These are phyloP conservation scores for Maniola hyperantus DNA, from an alignment of 2,888 invertebrate genomes.

Conservation along the genomic window DNA sequence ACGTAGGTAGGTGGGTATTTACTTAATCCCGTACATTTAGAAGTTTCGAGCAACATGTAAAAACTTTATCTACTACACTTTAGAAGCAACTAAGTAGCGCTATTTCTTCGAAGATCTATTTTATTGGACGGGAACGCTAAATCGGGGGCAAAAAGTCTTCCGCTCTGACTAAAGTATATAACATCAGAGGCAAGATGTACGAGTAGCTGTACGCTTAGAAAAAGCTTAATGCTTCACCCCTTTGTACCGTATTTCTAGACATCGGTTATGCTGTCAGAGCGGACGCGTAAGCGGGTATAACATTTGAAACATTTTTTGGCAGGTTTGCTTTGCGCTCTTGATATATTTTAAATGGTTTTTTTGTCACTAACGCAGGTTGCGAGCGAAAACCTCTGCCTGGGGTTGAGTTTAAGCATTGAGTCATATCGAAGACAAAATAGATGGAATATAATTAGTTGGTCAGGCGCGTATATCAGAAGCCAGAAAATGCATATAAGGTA, in stretches of 20 bases:
- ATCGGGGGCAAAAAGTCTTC: conserved; percentile 28
- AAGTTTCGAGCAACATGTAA: neutral
- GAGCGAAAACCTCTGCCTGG: no score
- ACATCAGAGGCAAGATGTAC: conserved; percentile 27
- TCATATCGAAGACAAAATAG: no score
- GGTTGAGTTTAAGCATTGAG: no score
- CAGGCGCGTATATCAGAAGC: no score
- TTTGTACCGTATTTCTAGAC: conserved; percentile 42
- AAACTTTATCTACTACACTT: neutral
- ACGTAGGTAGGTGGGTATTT: no score
- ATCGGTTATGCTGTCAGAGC: conserved; percentile 23
- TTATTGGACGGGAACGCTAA: conserved; percentile 5
- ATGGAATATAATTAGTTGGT: no score
- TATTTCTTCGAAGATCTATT: neutral
- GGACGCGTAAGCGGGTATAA: conserved; percentile 22
- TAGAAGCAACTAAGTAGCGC: neutral
- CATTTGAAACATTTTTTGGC: no score
- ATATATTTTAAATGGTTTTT: no score
- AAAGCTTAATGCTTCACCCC: conserved; percentile 38
- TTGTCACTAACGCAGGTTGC: no score
- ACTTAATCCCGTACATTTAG: no score
- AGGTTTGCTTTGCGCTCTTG: no score
- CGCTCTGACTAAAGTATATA: conserved; percentile 27
- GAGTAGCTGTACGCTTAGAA: conserved; percentile 25
- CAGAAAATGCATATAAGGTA: no score